These are phyloP conservation scores for Sturnira hondurensis DNA, from an alignment of 2,113 vertebrate species.

Conservation along the genomic window DNA sequence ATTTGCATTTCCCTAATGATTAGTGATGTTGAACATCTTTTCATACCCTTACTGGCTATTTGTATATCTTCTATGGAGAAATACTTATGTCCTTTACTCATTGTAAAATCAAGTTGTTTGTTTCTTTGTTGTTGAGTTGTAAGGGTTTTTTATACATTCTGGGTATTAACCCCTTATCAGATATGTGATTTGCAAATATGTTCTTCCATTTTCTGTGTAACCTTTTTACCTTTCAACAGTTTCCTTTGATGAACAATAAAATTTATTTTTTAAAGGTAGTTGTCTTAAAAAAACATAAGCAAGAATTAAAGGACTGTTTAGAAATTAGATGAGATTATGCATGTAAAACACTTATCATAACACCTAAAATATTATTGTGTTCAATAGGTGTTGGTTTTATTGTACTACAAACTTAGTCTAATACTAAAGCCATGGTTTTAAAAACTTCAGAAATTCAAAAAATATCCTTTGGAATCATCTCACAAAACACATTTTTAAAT, in stretches of 20 bases:
- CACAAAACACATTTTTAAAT: neutral
- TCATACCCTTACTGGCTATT: fast-evolving
- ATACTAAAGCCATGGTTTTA: neutral
- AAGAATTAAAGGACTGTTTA: neutral
- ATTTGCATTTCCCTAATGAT: neutral
- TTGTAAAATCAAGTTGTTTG: neutral
- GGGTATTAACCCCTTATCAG: neutral
- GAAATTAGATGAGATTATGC: neutral
- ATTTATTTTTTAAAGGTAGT: neutral
- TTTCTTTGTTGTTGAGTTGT: too few species aligned
- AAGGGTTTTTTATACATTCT: neutral
- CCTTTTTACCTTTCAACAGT: neutral
- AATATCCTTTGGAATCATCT: neutral
- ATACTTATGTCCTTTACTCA: neutral
- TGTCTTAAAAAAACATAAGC: neutral
- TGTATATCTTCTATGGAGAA: neutral
- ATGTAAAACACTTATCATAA: neutral
- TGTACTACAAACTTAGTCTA: fast-evolving
- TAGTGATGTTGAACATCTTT: neutral
- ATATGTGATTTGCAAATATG: neutral
- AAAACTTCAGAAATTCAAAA: neutral
- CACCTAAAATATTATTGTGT: fast-evolving
- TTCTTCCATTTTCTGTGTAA: neutral
- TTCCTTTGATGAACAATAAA: neutral
- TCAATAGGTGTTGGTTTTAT: fast-evolving